These are phyloP conservation scores for Prunella himalayana DNA, from an alignment of 2,113 vertebrate genomes.

Conservation along the genomic window DNA sequence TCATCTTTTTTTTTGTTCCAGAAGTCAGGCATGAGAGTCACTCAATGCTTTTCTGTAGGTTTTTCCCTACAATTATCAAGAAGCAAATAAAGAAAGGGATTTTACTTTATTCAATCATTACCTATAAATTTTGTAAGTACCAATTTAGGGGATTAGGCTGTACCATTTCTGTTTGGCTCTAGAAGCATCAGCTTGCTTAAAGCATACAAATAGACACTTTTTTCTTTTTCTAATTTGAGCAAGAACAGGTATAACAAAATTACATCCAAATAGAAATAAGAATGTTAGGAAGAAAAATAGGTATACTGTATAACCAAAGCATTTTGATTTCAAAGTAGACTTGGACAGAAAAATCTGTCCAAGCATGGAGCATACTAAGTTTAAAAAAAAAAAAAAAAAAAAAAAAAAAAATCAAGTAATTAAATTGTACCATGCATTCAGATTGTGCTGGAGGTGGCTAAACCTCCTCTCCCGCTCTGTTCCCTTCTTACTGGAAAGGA, in stretches of 20 bases:
- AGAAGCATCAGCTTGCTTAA: not conserved
- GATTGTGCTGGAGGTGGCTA: not conserved
- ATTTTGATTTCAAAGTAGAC: not conserved
- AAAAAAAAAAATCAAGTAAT: not conserved
- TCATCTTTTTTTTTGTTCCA: not conserved
- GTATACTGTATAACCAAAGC: not conserved
- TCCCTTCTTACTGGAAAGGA: not conserved
- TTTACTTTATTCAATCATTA: not conserved
- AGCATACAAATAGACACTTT: not conserved
- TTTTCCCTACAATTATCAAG: not conserved
- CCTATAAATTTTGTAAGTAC: not conserved
- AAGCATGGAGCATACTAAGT: not conserved
- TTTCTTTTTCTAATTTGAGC: not conserved
- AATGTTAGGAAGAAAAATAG: not conserved
- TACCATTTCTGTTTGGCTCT: not conserved
- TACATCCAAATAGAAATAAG: not conserved
- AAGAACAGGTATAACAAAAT: not conserved
- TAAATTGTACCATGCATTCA: not conserved
- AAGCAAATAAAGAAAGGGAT: not conserved
- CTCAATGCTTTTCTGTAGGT: not conserved
- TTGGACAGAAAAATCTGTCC: not conserved
- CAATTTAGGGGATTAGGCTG: accelerated
- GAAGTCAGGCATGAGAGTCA: not conserved
- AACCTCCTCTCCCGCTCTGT: not conserved
- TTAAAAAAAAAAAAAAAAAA: not conserved